These are phyloP conservation scores for Torymus texanus DNA, from an alignment of 2,888 invertebrate genomes.

Conservation along the genomic window DNA sequence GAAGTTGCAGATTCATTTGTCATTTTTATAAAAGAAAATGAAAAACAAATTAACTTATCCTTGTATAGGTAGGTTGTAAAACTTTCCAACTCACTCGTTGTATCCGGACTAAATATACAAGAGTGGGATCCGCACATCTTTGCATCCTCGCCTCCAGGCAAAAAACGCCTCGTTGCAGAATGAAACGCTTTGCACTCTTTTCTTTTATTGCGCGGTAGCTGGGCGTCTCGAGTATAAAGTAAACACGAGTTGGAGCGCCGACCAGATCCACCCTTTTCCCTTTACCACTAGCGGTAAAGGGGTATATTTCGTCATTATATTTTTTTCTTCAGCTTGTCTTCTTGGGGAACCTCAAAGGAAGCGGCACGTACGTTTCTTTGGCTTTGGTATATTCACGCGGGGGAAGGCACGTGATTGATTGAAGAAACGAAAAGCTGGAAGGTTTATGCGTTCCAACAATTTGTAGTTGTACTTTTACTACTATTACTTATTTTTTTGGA, in stretches of 20 bases:
- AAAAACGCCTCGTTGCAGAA: background rate
- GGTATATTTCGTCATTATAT: background rate
- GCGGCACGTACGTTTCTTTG: background rate
- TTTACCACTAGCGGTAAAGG: too few species aligned
- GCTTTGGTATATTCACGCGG: background rate
- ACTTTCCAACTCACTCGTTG: too few species aligned
- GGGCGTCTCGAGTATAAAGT: slow-evolving; percentile 5
- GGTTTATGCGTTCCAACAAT: too few species aligned
- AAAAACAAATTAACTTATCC: too few species aligned
- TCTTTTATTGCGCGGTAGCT: background rate
- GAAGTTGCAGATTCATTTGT: too few species aligned
- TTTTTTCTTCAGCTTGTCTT: background rate
- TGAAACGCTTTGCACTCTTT: slow-evolving; percentile 19
- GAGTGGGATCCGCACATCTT: background rate
- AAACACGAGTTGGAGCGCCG: slow-evolving; percentile 1
- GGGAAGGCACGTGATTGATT: background rate
- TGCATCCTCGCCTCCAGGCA: slow-evolving; percentile 5
- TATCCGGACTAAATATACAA: too few species aligned
- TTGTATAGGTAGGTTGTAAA: too few species aligned
- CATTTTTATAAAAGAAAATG: too few species aligned
- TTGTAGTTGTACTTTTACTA: too few species aligned
- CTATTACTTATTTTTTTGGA: too few species aligned
- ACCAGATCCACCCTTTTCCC: background rate
- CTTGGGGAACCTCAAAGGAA: too few species aligned
- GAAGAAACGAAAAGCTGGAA: background rate